phyloP scores from a whole-genome alignment of 2,888 invertebrate genomes.

The Pandemis cinnamomeana region DNA sequence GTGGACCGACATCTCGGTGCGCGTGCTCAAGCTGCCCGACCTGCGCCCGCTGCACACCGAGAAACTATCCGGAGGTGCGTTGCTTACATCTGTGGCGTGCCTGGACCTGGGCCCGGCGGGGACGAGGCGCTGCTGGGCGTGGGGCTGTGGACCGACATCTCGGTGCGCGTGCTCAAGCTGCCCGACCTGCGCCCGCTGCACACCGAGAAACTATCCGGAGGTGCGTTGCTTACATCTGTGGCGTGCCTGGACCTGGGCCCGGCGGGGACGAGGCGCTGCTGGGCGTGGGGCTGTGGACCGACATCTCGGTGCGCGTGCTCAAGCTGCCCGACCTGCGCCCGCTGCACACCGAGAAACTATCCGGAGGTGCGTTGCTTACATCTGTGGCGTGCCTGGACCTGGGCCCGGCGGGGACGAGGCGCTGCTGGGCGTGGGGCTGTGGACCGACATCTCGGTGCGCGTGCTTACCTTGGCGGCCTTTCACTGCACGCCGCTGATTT shows the following conservation, averaged over 20 bases:
- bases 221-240: conserved; percentile 88
- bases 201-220: conserved; percentile 94
- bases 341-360: conserved; percentile 93
- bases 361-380: conserved; percentile 90
- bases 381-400: conserved; percentile 98
- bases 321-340: conserved; percentile 91
- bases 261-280: conserved; percentile 88
- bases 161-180: conserved; percentile 92
- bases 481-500: no score
- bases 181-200: conserved; percentile 92
- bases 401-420: conserved; percentile 89
- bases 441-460: conserved; percentile 98
- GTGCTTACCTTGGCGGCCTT: conserved; percentile 65
- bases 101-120: conserved; percentile 93
- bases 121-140: conserved; percentile 93
- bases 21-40: conserved; percentile 92
- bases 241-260: conserved; percentile 98
- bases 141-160: conserved; percentile 99
- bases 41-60: conserved; percentile 93
- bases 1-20: conserved; percentile 98
- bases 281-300: conserved; percentile 98
- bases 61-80: conserved; percentile 91
- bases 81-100: no score
- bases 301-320: conserved; percentile 95
- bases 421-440: conserved; percentile 95